Conservation (phyloP, 2,888 invertebrate species). For the Pyralis farinalis region DNA sequence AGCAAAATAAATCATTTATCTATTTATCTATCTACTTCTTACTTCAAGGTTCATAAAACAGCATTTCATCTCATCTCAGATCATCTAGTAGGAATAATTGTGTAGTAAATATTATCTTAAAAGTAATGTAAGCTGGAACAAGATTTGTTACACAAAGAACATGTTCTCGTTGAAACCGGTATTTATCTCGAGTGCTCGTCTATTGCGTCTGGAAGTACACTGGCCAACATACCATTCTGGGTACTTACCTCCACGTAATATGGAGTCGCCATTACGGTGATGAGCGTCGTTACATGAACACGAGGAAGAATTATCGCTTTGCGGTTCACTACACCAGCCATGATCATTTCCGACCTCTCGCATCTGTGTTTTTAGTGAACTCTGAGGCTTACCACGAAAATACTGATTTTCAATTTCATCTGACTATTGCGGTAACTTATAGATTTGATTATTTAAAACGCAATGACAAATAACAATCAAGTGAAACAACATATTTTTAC, state of each 20-base stretch:
- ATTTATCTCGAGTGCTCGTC: neutral
- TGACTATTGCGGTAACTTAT: neutral
- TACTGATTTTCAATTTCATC: neutral
- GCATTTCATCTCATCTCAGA: too few relatives aligned
- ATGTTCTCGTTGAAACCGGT: neutral
- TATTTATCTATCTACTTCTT: too few relatives aligned
- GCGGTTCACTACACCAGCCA: conserved; percentile 28
- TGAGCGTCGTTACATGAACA: conserved; percentile 37
- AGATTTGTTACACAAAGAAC: neutral
- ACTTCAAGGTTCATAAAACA: too few relatives aligned
- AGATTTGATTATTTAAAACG: too few relatives aligned
- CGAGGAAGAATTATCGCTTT: conserved; percentile 41
- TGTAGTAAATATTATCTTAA: neutral
- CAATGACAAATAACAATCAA: too few relatives aligned
- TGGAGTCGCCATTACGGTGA: conserved; percentile 33
- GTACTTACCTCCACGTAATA: conserved; percentile 22
- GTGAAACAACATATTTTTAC: too few relatives aligned
- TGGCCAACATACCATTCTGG: neutral
- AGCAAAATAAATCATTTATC: too few relatives aligned
- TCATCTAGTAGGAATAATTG: too few relatives aligned
- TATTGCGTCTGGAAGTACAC: neutral
- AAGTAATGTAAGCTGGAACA: neutral
- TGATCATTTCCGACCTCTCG: conserved; percentile 20
- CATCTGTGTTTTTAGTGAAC: neutral
- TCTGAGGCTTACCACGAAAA: conserved; percentile 1